phyloP scores from a whole-genome alignment of 2,888 invertebrate genomes.

The Masnerella sp. region DNA sequence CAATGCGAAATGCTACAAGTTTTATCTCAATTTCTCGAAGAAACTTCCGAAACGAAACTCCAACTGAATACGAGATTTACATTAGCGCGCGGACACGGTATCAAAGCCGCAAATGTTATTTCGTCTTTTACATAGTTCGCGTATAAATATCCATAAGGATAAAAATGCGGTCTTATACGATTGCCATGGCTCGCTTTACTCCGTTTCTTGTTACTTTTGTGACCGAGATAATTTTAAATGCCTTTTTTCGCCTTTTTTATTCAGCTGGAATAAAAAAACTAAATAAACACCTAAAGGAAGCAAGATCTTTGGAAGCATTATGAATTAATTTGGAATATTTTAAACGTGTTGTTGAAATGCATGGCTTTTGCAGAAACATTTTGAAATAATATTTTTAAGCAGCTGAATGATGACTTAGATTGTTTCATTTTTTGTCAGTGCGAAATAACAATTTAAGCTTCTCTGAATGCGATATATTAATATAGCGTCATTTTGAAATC shows the following conservation, averaged over 20 bases:
- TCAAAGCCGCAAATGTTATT: constrained; percentile 50
- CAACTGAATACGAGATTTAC: constrained; percentile 48
- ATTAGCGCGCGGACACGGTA: constrained; percentile 29
- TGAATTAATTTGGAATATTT: too few species aligned
- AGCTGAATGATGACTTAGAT: too few species aligned
- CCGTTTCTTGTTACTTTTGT: background rate
- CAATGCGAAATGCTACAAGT: constrained; percentile 46
- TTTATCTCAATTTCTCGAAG: constrained; percentile 53
- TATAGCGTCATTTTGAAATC: constrained; percentile 4
- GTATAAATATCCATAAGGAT: constrained; percentile 40
- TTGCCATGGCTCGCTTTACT: constrained; percentile 8
- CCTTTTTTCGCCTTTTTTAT: too few species aligned
- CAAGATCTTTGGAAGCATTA: too few species aligned
- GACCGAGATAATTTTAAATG: too few species aligned
- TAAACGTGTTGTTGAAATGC: too few species aligned
- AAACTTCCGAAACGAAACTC: constrained; percentile 53
- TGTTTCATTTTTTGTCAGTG: too few species aligned
- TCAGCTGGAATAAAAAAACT: too few species aligned
- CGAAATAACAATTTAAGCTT: too few species aligned
- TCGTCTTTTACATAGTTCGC: constrained; percentile 30
- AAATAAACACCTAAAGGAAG: too few species aligned
- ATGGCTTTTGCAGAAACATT: too few species aligned
- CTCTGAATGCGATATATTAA: constrained; percentile 4
- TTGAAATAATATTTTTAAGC: too few species aligned
- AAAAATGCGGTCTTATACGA: constrained; percentile 29